phyloP scores from a whole-genome alignment of 2,797 vertebrate species.

The Alauda arvensis region DNA sequence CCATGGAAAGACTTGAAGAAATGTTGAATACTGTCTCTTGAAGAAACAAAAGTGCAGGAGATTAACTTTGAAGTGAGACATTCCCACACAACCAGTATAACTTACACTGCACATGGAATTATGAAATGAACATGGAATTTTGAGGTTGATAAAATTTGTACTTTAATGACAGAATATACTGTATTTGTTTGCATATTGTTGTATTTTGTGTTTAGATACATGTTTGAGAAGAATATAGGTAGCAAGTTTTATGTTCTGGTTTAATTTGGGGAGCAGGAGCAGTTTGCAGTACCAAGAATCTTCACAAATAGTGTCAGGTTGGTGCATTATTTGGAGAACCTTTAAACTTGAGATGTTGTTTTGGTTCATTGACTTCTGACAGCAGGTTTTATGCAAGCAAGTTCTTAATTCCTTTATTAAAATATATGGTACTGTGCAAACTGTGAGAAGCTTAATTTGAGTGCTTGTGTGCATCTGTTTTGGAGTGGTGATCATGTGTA shows the following conservation, averaged over 20 bases:
- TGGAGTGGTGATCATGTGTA: neutral
- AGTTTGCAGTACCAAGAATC: neutral
- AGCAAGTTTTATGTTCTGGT: neutral
- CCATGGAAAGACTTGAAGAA: slow-evolving; percentile 65
- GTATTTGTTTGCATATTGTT: slow-evolving; percentile 21
- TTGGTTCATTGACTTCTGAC: neutral
- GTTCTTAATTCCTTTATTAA: neutral
- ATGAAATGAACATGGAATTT: slow-evolving; percentile 41
- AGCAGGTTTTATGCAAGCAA: neutral
- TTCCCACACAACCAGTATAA: slow-evolving; percentile 43
- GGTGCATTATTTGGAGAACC: neutral
- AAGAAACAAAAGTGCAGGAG: slow-evolving; percentile 64
- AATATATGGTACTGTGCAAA: neutral
- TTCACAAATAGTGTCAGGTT: neutral
- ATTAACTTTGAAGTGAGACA: slow-evolving; percentile 58
- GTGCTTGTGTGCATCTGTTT: neutral
- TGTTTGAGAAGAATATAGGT: neutral
- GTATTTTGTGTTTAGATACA: slow-evolving; percentile 31
- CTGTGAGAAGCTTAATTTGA: neutral
- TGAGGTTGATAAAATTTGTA: slow-evolving; percentile 40
- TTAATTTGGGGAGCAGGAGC: neutral
- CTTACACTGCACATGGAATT: slow-evolving; percentile 41
- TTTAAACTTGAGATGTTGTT: neutral
- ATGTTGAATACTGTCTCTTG: slow-evolving; percentile 56
- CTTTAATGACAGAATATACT: slow-evolving; percentile 16